A percentile compares a stretch with the other conserved stretches of the same genome.
phyloP scores from a whole-genome alignment of 2,888 invertebrate species.

The Quadroppia sp. region DNA sequence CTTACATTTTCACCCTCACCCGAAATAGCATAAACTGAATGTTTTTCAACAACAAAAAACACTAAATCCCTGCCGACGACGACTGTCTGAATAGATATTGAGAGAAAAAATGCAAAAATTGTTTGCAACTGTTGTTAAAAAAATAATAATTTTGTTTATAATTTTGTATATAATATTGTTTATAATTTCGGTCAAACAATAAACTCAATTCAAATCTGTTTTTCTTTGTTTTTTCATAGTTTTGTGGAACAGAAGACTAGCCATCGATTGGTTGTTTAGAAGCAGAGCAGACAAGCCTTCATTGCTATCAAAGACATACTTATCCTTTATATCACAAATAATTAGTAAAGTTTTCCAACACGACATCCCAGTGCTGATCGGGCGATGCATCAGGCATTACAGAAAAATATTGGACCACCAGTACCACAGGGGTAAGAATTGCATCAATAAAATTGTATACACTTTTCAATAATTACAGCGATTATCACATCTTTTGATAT shows the following conservation, averaged over 20 bases:
- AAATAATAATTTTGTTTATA: too few relatives aligned
- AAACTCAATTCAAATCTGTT: neutral
- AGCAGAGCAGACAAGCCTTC: neutral
- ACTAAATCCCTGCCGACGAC: neutral
- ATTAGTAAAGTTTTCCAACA: too few relatives aligned
- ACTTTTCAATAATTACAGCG: too few relatives aligned
- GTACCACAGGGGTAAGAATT: conserved; percentile 6
- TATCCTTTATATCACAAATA: neutral
- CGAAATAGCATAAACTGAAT: conserved; percentile 16
- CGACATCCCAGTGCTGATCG: too few relatives aligned
- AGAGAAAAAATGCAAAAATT: neutral
- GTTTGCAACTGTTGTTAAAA: neutral
- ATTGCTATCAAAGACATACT: neutral
- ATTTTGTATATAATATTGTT: too few relatives aligned
- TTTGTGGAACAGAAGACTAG: neutral
- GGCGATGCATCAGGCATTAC: conserved; percentile 7
- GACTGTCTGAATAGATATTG: neutral
- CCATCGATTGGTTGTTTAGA: neutral
- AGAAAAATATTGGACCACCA: conserved; percentile 10
- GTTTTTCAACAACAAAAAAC: neutral
- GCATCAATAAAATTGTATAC: too few relatives aligned
- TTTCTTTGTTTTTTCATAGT: neutral
- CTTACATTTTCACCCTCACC: conserved; percentile 19
- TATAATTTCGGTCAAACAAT: too few relatives aligned
- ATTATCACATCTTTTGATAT: too few relatives aligned